A percentile compares a stretch with the other conserved stretches of the same genome.
Evolutionary conservation across 2,888 invertebrate genomes (phyloP).

Genomic region (Sicus ferrugineus): DNA sequence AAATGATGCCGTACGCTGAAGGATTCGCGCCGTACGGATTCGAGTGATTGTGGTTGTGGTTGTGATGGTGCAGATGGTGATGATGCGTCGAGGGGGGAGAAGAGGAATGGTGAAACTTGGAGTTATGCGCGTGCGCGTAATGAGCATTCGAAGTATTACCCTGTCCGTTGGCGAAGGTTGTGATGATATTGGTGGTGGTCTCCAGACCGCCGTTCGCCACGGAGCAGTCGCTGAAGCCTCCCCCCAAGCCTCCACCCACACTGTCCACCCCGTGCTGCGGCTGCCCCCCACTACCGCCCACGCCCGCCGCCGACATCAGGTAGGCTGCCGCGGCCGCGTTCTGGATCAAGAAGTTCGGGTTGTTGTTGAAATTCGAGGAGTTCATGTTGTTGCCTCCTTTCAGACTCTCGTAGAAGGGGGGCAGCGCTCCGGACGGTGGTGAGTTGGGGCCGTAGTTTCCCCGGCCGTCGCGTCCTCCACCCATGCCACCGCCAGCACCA

Average conservation of each 20-base stretch:
- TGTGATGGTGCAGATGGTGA: slow-evolving; percentile 35
- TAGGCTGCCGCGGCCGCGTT: slow-evolving; percentile 72
- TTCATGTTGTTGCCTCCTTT: slow-evolving; percentile 75
- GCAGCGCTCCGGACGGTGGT: slow-evolving; percentile 85
- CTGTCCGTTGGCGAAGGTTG: slow-evolving; percentile 56
- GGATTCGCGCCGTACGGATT: slow-evolving; percentile 67
- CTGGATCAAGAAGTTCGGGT: slow-evolving; percentile 69
- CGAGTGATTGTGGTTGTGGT: slow-evolving; percentile 42
- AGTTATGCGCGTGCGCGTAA: slow-evolving; percentile 28
- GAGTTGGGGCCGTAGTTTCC: slow-evolving; percentile 88
- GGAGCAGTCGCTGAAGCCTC: slow-evolving; percentile 41
- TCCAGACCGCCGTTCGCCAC: slow-evolving; percentile 38
- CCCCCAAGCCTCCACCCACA: slow-evolving; percentile 66
- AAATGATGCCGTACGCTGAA: slow-evolving; percentile 79
- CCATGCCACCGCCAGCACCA: slow-evolving; percentile 78
- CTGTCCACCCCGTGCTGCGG: slow-evolving; percentile 52
- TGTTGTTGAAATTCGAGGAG: slow-evolving; percentile 58
- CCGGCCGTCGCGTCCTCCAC: slow-evolving; percentile 80
- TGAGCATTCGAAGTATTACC: slow-evolving; percentile 49
- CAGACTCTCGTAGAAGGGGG: slow-evolving; percentile 88
- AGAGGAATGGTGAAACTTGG: slow-evolving; percentile 42
- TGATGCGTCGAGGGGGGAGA: slow-evolving; percentile 23
- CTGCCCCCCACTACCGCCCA: slow-evolving; percentile 38
- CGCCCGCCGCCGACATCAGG: slow-evolving; percentile 69
- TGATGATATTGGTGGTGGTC: slow-evolving; percentile 40